phyloP scores from a whole-genome alignment of 2,797 vertebrate genomes.

The Phalloptychus januarius region DNA sequence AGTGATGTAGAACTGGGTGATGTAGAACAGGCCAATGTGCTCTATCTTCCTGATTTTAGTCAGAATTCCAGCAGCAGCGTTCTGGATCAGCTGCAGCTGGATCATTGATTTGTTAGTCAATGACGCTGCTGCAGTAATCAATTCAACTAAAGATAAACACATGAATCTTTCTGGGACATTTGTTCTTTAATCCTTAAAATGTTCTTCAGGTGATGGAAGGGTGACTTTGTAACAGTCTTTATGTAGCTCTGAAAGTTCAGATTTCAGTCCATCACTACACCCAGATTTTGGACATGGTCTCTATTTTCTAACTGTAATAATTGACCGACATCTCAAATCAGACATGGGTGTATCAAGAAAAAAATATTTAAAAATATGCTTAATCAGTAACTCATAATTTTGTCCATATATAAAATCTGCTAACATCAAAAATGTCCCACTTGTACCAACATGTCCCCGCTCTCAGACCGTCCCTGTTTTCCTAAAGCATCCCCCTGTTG shows the following conservation, averaged over 20 bases:
- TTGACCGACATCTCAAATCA: background rate
- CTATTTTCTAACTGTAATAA: background rate
- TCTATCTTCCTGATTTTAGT: background rate
- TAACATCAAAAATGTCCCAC: background rate
- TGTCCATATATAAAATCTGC: background rate
- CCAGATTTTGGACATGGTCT: background rate
- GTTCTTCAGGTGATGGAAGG: background rate
- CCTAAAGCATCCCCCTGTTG: background rate
- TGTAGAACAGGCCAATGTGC: too few relatives aligned
- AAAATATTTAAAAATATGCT: background rate
- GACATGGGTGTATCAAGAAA: background rate
- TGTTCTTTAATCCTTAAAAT: background rate
- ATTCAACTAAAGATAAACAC: background rate
- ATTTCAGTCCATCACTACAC: background rate
- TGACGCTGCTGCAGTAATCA: too few relatives aligned
- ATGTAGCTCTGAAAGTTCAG: background rate
- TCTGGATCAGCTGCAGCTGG: too few relatives aligned
- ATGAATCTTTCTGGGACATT: background rate
- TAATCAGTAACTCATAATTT: background rate
- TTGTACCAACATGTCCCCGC: background rate
- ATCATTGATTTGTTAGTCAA: too few relatives aligned
- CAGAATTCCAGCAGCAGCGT: background rate
- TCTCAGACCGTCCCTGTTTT: background rate
- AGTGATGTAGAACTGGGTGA: too few relatives aligned
- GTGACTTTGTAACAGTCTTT: background rate